Conservation (phyloP, 2,797 vertebrate genomes). For the Sorex maritimensis region DNA sequence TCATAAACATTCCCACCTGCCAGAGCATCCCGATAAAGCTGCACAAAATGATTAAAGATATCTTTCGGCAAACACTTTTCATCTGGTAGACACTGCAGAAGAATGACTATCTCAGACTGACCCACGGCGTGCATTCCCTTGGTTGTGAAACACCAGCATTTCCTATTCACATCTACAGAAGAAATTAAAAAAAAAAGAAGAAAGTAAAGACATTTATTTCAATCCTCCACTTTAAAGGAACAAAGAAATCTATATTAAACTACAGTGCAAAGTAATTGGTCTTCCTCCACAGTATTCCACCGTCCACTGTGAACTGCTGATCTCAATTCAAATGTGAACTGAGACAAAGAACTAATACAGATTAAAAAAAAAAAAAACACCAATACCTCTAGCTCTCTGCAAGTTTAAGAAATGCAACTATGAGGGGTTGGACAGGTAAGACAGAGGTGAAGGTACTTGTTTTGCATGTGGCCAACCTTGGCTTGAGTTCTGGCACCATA, state of each 20-base stretch:
- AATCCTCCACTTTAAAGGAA: constrained; percentile 58
- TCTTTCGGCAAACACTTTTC: constrained; percentile 99
- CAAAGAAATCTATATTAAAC: constrained; percentile 50
- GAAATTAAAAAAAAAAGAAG: constrained; percentile 53
- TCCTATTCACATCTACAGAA: constrained; percentile 97
- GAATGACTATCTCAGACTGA: constrained; percentile 97
- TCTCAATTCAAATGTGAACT: neutral
- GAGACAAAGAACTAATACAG: constrained; percentile 59
- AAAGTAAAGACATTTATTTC: constrained; percentile 64
- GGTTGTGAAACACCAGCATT: constrained; percentile 99
- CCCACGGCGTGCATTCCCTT: constrained; percentile 99
- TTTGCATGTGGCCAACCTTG: no score
- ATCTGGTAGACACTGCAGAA: constrained; percentile 97
- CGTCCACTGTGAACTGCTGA: constrained; percentile 19
- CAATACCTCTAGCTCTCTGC: constrained; percentile 23
- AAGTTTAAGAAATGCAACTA: constrained; percentile 65
- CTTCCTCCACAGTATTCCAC: neutral
- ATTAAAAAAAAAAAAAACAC: constrained; percentile 50
- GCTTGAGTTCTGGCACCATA: no score
- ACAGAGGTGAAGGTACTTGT: no score
- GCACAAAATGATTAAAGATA: constrained; percentile 98
- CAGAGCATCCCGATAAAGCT: constrained; percentile 98
- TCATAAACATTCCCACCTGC: constrained; percentile 91
- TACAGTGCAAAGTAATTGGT: constrained; percentile 47
- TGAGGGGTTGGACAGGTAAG: no score